Evolutionary conservation across 1,140 invertebrate genomes (phyloP), one percentile per base, ranked within the genome.

Genomic region (Chelonus insularis): DNA sequence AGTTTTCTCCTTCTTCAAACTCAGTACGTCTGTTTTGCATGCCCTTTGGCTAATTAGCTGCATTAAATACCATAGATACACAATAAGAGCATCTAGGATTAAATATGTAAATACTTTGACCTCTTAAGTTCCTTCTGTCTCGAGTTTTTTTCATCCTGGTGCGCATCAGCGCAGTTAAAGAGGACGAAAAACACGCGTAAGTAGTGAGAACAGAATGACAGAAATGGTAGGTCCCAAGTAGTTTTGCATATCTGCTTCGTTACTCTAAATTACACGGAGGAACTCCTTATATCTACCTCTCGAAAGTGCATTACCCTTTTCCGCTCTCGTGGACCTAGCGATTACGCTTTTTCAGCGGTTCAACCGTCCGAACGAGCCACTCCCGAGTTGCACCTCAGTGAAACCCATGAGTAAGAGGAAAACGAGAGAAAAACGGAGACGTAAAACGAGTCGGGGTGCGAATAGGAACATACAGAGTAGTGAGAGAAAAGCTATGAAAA

Each of bases 241-340:
- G 68, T 72, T 70, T 72, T 72, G 70, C 71, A 72, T 72, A 70
- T 71, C 68, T 68, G 61, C 70, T 72, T 72, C 65, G 69, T 72
- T 70, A 72, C 63, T 63, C 50, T 48, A 63, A 69, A 69, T 70
- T 69, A 73, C 62, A 52, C 48, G 61, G 54, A 65, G 61, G 47
- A 65, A 69, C 65, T 67, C 61, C 65, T 68, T 70, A 66, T 66
- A 65, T 66, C 57, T 63, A 45, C 29, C 23, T 36, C 32, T 59
- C 48, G 14, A 51, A 62, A 58, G 50, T 51, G 57, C 57, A 67
- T 71, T 58, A 65, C 57, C 45, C 57, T 65, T 36, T 65, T 67
- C 57, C 65, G 59, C 60, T 65, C 54, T 59, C 39, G 47, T 62
- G 60, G 64, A 65, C 50, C 61, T 39, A 36, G 48, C 56, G 50